Conservation (phyloP, 2,113 vertebrate genomes). For the Papio anubis region DNA sequence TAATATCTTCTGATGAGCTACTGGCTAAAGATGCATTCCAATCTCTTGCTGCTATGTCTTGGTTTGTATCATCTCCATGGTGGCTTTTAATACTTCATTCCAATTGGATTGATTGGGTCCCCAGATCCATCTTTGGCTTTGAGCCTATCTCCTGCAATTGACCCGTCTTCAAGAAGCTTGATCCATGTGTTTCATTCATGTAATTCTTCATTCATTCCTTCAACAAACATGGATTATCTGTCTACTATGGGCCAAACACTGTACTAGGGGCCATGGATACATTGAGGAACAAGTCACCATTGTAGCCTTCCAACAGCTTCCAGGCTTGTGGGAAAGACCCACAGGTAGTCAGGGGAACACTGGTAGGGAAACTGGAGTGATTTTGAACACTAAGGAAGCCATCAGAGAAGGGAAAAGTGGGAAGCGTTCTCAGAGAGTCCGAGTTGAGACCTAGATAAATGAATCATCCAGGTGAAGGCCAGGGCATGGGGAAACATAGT, state of each 20-base stretch:
- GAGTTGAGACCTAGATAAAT: background rate
- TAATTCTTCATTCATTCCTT: background rate
- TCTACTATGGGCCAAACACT: background rate
- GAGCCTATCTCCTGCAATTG: constrained; percentile 7
- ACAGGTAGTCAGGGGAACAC: background rate
- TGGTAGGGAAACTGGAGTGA: background rate
- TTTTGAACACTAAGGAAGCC: background rate
- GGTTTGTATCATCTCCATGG: background rate
- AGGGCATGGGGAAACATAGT: background rate
- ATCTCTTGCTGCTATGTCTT: background rate
- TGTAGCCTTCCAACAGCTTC: background rate
- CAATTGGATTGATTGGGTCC: background rate
- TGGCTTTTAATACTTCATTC: background rate
- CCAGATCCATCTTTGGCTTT: background rate
- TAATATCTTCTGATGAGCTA: background rate
- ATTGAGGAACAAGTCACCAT: background rate
- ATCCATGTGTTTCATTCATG: background rate
- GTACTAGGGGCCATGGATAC: background rate
- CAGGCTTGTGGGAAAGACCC: background rate
- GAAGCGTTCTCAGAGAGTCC: background rate
- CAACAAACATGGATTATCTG: background rate
- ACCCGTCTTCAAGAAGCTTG: background rate
- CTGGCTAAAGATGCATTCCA: background rate
- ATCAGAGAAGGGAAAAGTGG: background rate
- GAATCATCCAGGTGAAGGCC: background rate